Evolutionary conservation across 2,888 invertebrate genomes (phyloP), one percentile per base, ranked within the genome.

Genomic region (Sesamia inferens): DNA sequence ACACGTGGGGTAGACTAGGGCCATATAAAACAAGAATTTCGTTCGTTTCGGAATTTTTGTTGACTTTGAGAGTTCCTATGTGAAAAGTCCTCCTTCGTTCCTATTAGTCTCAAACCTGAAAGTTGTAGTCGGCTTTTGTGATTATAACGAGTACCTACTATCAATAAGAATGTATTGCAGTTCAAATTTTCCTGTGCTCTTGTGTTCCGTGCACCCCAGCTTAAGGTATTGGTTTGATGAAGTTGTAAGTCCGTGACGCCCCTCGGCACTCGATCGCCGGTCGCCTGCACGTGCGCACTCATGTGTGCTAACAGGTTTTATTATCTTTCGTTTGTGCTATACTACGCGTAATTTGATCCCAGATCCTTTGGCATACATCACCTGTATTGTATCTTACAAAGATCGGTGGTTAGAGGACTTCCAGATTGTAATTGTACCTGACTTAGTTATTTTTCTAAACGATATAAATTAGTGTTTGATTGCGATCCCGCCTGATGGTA

Each of bases 281-380:
- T 69, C 67, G 79, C 68, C 74, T 68, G 79, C 76, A 79, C 72
- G n/a, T 54, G 54, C 54, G 72, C 88, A 85, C 76, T 88, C 90
- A 85, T 85, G 88, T 87, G 86, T 81, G 81, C 70, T 78, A 76
- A 85, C 88, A 85, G 87, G 88, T 86, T 87, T 70, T 72, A 72
- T 79, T 85, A 86, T 85, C 87, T 85, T 81, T 79, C 67, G 71
- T 59, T 65, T 74, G 59, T 69, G 74, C 68, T 78, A 63, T 58
- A 71, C 63, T 59, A 71, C 51, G 58, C 51, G 76, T 72, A 71
- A 81, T 78, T 69, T 62, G 75, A 79, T 69, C 68, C 65, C 61
- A 59, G 68, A 76, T 58, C 74, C 75, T 76, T 80, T 78, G 79
- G 71, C 75, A 73, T 65, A 73, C 64, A 74, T 73, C 71, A 68